Conservation (phyloP, 2,888 invertebrate species). For the Odontomyia ornata region DNA sequence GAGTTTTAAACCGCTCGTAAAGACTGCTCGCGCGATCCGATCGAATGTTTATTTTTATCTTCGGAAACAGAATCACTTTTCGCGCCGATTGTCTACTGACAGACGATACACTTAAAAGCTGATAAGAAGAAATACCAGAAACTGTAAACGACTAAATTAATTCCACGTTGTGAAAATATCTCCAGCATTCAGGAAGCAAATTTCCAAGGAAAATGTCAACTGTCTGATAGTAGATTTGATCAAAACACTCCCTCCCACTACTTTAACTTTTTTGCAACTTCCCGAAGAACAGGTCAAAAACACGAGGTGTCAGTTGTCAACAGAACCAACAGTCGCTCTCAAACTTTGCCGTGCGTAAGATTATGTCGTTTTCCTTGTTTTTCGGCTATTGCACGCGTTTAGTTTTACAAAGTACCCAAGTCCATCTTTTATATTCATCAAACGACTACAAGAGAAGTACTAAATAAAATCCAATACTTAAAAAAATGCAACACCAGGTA, state of each 20-base stretch:
- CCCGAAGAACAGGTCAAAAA: too few species aligned
- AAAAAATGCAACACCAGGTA: too few species aligned
- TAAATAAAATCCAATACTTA: too few species aligned
- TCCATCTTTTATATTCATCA: too few species aligned
- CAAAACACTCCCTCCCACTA: constrained; percentile 10
- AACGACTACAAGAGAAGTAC: too few species aligned
- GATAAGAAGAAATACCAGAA: constrained; percentile 6
- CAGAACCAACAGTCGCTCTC: too few species aligned
- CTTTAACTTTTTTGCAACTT: neutral
- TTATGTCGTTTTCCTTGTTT: too few species aligned
- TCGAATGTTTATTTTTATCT: constrained; percentile 34
- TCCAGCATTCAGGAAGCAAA: neutral
- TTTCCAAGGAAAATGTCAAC: neutral
- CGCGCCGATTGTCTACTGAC: neutral
- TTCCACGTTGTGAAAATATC: neutral
- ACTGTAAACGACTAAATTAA: neutral
- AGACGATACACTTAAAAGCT: neutral
- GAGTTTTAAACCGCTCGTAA: neutral
- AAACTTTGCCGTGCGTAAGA: too few species aligned
- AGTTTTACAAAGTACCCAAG: too few species aligned
- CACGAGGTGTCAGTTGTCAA: too few species aligned
- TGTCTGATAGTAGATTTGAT: neutral
- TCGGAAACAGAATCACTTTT: neutral
- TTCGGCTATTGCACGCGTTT: too few species aligned
- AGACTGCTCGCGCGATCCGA: neutral